Evolutionary conservation across 2,797 vertebrate genomes (phyloP), one percentile per base, ranked within the genome.

Genomic region (Scomberomorus guttatus): DNA sequence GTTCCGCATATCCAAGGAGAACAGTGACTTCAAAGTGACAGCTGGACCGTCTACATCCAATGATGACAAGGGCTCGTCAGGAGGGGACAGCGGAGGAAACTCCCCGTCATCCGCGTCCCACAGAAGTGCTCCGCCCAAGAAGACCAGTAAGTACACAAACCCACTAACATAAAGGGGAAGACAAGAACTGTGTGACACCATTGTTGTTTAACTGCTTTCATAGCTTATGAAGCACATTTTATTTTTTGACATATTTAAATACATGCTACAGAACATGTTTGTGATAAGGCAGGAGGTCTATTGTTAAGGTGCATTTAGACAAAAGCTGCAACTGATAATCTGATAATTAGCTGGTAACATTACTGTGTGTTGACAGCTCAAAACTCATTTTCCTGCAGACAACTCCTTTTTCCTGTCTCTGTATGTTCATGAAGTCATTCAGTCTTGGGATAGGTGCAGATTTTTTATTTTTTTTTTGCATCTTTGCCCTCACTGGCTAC

Each of bases 1-100:
- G 48, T 99, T 94, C 93, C 96, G 97, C 8, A 93, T 98, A 67
- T 99, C 98, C 3, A 99, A 99, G 87, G 98, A 99, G 88, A 97
- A 95, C 82, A 93, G 93, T 0, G 96, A 98, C 90, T 97, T 99
- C 63, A 89, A 82, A 12, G 91, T 99, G 55, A 94, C 84, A 0
- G 92, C 96, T 0, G 94, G 94, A 12, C 89, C 94, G 0, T 96
- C 95, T 1, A 77, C 88, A 1, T 78, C 87, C 25, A 84, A 65
- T 18, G 95, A 98, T 0, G 97, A 98, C 64, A 97, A 95, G 44
- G 92, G 94, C 61, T 97, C 97, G 0, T 94, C 97, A 0, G 96
- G 94, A 56, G 95, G 96, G 0, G 97, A 97, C 90, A 98, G 96
- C 0, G 96, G 95, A 7, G 95, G 95, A 5, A 94, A 87, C 86